These are phyloP conservation scores for Aythya baeri DNA, from an alignment of 2,113 vertebrate species.

Conservation along the genomic window DNA sequence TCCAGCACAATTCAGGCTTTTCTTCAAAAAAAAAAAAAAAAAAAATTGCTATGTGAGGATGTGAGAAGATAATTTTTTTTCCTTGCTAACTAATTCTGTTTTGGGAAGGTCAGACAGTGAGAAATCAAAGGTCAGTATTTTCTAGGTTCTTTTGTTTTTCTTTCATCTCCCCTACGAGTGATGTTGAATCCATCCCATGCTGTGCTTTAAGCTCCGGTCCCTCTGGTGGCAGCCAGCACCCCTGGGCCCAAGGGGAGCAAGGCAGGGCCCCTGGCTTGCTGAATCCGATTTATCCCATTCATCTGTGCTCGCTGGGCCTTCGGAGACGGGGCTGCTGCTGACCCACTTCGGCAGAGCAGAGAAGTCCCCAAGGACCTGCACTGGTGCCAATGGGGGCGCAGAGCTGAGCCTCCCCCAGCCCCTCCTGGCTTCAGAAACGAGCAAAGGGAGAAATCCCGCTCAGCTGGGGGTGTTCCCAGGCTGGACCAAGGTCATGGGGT, in stretches of 20 bases:
- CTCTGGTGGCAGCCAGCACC: neutral
- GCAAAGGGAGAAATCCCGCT: neutral
- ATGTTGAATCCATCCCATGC: no score
- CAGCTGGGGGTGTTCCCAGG: no score
- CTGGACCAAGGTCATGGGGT: accelerated
- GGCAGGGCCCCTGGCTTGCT: accelerated
- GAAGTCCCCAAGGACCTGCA: accelerated
- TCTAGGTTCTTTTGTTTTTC: neutral
- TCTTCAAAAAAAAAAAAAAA: no score
- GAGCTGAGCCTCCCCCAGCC: neutral
- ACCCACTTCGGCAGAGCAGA: accelerated
- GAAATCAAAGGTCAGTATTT: no score
- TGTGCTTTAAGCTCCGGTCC: neutral
- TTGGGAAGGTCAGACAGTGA: neutral
- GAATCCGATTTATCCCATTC: neutral
- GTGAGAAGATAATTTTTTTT: no score
- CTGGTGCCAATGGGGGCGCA: neutral
- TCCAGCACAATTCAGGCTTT: neutral
- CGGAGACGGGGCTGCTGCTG: accelerated
- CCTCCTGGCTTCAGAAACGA: neutral
- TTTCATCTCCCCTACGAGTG: accelerated
- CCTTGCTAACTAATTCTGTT: neutral
- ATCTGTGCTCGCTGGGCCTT: accelerated
- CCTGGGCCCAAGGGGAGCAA: accelerated
- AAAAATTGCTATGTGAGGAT: no score